These are phyloP conservation scores for Bergia sp. DNA, from an alignment of 92 coral and sea anemone species.

Conservation along the genomic window DNA sequence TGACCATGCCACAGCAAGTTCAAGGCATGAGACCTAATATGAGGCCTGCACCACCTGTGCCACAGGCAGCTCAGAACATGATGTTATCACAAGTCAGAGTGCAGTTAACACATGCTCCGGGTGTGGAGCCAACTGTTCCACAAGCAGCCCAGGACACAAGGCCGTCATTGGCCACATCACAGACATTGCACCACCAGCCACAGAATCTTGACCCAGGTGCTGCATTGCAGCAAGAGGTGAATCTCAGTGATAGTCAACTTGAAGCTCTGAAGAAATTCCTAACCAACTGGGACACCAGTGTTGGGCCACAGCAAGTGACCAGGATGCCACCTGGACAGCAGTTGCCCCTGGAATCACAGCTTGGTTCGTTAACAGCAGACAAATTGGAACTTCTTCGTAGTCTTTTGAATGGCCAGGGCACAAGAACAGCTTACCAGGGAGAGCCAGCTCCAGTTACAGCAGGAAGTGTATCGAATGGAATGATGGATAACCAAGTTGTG, in stretches of 20 bases:
- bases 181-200: not conserved
- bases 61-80: slow-evolving; percentile 9
- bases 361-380: slow-evolving; percentile 19
- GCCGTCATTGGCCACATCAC: not conserved
- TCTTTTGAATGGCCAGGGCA: slow-evolving; percentile 10
- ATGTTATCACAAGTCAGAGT: not conserved
- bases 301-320: not conserved
- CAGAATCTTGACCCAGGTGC: slow-evolving; percentile 28
- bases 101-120: not conserved
- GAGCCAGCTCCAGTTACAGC: not conserved
- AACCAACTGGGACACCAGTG: not conserved
- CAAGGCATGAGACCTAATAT: slow-evolving; percentile 19
- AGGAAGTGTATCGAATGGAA: slow-evolving; percentile 10
- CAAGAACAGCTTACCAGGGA: not conserved
- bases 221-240: slow-evolving; percentile 40
- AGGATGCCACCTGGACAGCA: not conserved
- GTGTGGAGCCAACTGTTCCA: not conserved
- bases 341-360: slow-evolving; percentile 2
- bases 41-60: not conserved
- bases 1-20: slow-evolving; percentile 11
- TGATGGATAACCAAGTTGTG: not conserved
- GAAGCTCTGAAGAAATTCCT: slow-evolving; percentile 35
- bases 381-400: slow-evolving; percentile 14
- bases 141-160: slow-evolving; percentile 11
- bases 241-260: slow-evolving; percentile 29